These are phyloP conservation scores for Epizoanthus stellaris DNA, from an alignment of 92 coral and sea anemone species.

Conservation along the genomic window DNA sequence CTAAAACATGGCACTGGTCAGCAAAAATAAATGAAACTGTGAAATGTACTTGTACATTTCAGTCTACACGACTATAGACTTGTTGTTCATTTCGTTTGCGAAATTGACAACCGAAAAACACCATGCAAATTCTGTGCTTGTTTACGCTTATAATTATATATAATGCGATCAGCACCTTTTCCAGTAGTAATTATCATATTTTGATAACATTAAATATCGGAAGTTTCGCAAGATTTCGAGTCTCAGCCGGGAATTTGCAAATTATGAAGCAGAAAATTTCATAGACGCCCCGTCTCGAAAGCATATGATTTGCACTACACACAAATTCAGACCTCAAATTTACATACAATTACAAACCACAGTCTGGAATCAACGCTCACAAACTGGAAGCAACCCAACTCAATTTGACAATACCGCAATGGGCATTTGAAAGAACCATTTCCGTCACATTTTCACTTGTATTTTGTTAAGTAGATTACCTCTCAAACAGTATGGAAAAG, in stretches of 20 bases:
- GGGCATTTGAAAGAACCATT: background rate
- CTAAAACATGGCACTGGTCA: too few species aligned
- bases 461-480: slow-evolving; percentile 1
- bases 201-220: slow-evolving; percentile 24
- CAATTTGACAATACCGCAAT: slow-evolving; percentile 8
- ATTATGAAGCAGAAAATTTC: background rate
- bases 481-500: background rate
- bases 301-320: background rate
- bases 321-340: background rate
- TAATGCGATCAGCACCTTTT: slow-evolving; percentile 26
- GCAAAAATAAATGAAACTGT: too few species aligned
- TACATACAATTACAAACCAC: slow-evolving; percentile 10
- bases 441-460: slow-evolving; percentile 12
- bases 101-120: slow-evolving; percentile 3
- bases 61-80: too few species aligned
- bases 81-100: slow-evolving; percentile 13
- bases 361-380: background rate
- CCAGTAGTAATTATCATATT: slow-evolving; percentile 13
- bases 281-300: background rate
- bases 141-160: slow-evolving; percentile 19
- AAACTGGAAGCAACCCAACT: background rate
- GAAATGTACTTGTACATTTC: too few species aligned
- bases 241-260: background rate
- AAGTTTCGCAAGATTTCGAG: slow-evolving; percentile 1
- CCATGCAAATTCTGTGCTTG: background rate